Evolutionary conservation across 2,113 vertebrate genomes (phyloP), one percentile per base, ranked within the genome.

Genomic region (Lampris megalopsis): DNA sequence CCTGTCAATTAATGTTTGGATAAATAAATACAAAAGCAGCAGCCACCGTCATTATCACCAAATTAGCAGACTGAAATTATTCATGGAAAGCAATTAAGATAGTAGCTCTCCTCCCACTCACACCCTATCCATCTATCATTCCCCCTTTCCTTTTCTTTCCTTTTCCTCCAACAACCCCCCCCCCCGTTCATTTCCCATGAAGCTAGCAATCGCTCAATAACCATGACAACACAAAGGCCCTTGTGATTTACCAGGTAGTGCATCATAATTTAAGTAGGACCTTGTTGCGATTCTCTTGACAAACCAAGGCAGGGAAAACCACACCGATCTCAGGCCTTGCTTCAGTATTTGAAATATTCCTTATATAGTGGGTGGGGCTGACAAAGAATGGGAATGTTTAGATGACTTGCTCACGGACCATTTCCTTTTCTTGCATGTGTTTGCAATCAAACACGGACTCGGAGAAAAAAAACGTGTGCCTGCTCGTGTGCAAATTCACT

Each of bases 31-130:
- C 91, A 89, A 83, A 87, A 87, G 88, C 81, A 81, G 72, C 88
- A 86, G 87, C 88, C 79, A 79, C 86, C 77, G 84, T 91, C 90
- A 93, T 94, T 93, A 93, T 86, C 11, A 79, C 85, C 88, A 93
- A 94, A 94, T 94, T 94, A 92, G 87, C 81, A 80, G 86, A 76
- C 79, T 65, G 76, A 91, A 92, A 94, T 94, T 92, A 93, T 93
- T 92, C 92, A 91, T 76, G 73, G 86, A 90, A 90, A 90, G 91
- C 88, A 90, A 94, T 94, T 94, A 93, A 90, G 86, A 88, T 83
- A 84, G 79, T 71, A 59, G 74, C 87, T 75, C 63, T 56, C 84
- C 69, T 73, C 77, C 79, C 60, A 50, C 82, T 62, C 58, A 36
- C 75, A 86, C 72, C 60, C 36, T 83, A 67, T 47, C 63, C 63